Conservation (phyloP, 2,888 invertebrate genomes). For the Coenonympha glycerion region DNA sequence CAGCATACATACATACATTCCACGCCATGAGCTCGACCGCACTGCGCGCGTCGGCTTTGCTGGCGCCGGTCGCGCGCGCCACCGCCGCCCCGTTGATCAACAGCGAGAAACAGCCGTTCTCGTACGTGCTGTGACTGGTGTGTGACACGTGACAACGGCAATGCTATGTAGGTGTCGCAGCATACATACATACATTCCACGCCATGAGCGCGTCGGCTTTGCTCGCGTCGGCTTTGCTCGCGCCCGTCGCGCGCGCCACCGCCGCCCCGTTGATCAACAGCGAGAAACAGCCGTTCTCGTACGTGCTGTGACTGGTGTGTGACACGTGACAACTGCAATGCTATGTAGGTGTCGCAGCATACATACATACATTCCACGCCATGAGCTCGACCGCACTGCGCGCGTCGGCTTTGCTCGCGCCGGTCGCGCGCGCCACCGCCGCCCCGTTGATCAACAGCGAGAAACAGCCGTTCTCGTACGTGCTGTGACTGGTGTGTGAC, state of each 20-base stretch:
- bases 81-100: conserved; percentile 41
- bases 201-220: conserved; percentile 46
- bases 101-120: conserved; percentile 36
- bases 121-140: conserved; percentile 34
- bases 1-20: conserved; percentile 47
- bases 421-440: too few species aligned
- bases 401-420: too few species aligned
- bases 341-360: too few species aligned
- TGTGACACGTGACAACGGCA: too few species aligned
- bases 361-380: conserved; percentile 59
- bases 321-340: too few species aligned
- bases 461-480: too few species aligned
- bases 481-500: too few species aligned
- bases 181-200: conserved; percentile 53
- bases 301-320: conserved; percentile 33
- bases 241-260: conserved; percentile 41
- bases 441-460: too few species aligned
- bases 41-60: conserved; percentile 44
- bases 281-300: conserved; percentile 34
- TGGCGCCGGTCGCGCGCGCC: conserved; percentile 38
- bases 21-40: conserved; percentile 46
- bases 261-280: conserved; percentile 40
- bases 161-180: too few species aligned
- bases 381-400: too few species aligned
- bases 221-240: conserved; percentile 31